phyloP scores from a whole-genome alignment of 2,888 invertebrate species.

The Campoplex nolae region DNA sequence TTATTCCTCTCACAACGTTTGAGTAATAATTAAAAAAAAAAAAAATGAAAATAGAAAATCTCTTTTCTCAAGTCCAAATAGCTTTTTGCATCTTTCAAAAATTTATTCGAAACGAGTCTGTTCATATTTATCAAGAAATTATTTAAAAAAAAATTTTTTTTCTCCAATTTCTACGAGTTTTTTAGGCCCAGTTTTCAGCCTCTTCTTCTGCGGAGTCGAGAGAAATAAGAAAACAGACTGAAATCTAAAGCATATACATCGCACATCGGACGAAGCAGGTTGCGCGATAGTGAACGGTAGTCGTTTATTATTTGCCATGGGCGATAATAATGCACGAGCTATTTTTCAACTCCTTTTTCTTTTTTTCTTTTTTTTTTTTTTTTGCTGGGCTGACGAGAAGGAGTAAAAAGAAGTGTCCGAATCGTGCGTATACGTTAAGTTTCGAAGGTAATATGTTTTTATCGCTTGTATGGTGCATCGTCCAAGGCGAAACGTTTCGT shows the following conservation, averaged over 20 bases:
- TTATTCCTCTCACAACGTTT: conserved; percentile 44
- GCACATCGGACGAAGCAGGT: background rate
- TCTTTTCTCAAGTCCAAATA: background rate
- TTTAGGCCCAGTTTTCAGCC: background rate
- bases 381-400: conserved; percentile 27
- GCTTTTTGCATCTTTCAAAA: background rate
- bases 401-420: conserved; percentile 46
- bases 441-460: conserved; percentile 66
- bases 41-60: background rate
- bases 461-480: conserved; percentile 57
- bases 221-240: conserved; percentile 2
- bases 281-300: conserved; percentile 46
- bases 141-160: background rate
- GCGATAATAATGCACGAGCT: conserved; percentile 54
- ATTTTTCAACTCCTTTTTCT: conserved; percentile 23
- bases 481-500: conserved; percentile 62
- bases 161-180: background rate
- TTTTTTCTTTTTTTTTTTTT: background rate
- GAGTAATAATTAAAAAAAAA: background rate
- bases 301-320: conserved; percentile 61
- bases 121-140: background rate
- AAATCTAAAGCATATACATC: background rate
- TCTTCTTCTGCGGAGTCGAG: background rate
- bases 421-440: conserved; percentile 36
- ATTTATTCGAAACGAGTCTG: too few relatives aligned